Percentiles rank a stretch among this genome's conserved stretches.
Evolutionary conservation across 1,140 invertebrate genomes (phyloP).

Genomic region (Caenorhabditis inopinata): DNA sequence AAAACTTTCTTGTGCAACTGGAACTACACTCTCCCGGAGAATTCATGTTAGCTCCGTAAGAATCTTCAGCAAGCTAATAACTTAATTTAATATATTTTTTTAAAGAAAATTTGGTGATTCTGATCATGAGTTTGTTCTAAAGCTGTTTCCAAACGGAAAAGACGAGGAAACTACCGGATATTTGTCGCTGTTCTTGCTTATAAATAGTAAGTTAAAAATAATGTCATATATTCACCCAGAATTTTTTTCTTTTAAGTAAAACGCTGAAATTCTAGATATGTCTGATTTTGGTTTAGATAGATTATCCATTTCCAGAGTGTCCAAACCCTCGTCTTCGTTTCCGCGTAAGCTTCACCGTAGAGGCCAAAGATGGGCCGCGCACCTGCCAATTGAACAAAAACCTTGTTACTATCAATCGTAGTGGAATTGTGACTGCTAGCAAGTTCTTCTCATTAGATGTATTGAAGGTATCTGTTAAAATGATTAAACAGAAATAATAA

Average conservation of each 20-base stretch:
- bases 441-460: conserved; percentile 48
- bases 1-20: neutral
- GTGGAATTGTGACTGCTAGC: conserved; percentile 48
- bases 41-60: conserved; percentile 7
- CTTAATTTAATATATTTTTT: neutral
- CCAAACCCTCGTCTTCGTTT: conserved; percentile 45
- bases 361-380: conserved; percentile 43
- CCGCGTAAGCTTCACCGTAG: conserved; percentile 46
- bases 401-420: conserved; percentile 49
- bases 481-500: no score
- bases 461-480: conserved; percentile 34
- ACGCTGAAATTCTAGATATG: no score
- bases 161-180: conserved; percentile 49
- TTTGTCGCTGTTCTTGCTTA: conserved; percentile 46
- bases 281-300: no score
- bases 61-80: neutral
- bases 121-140: conserved; percentile 41
- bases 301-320: conserved; percentile 48
- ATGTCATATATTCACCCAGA: no score
- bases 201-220: conserved; percentile 42
- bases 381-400: conserved; percentile 46
- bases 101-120: conserved; percentile 42
- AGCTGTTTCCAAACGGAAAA: conserved; percentile 47
- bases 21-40: neutral
- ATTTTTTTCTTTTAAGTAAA: no score